phyloP scores from a whole-genome alignment of 2,797 vertebrate species.

The Gobionotothen gibberifrons region DNA sequence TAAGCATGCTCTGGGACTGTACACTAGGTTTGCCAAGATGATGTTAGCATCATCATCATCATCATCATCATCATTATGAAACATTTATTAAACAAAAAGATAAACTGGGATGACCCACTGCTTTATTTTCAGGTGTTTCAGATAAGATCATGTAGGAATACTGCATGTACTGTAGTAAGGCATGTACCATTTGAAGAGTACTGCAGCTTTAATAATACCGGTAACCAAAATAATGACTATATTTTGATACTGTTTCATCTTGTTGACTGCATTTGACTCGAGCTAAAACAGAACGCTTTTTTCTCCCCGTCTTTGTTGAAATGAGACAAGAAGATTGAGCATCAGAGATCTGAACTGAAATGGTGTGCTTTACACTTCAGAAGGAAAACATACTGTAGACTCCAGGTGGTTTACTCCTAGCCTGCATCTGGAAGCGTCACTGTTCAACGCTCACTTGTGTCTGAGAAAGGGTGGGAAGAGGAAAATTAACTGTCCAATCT shows the following conservation, averaged over 20 bases:
- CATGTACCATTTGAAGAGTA: constrained; percentile 75
- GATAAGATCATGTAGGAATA: constrained; percentile 59
- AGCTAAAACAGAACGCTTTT: constrained; percentile 48
- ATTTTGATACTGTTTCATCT: constrained; percentile 46
- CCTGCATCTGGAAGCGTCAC: constrained; percentile 66
- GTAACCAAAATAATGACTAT: constrained; percentile 65
- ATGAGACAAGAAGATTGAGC: constrained; percentile 58
- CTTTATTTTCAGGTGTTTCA: constrained; percentile 51
- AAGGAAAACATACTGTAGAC: constrained; percentile 66
- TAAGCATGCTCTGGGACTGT: constrained; percentile 83
- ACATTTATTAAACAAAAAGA: constrained; percentile 33
- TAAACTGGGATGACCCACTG: constrained; percentile 55
- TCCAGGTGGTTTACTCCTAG: constrained; percentile 57
- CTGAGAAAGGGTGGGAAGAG: constrained; percentile 67
- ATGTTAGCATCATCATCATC: constrained; percentile 44
- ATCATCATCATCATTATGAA: constrained; percentile 52
- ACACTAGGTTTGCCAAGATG: constrained; percentile 75
- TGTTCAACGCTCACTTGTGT: constrained; percentile 39
- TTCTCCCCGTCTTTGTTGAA: constrained; percentile 51
- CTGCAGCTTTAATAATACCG: constrained; percentile 63
- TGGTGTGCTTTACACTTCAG: constrained; percentile 76
- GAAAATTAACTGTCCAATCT: constrained; percentile 68
- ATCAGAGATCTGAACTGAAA: constrained; percentile 50
- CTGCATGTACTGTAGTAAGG: constrained; percentile 72
- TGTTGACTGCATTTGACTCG: constrained; percentile 55